phyloP scores from a whole-genome alignment of 1,140 invertebrate genomes.

The Temnothorax curvispinosus region DNA sequence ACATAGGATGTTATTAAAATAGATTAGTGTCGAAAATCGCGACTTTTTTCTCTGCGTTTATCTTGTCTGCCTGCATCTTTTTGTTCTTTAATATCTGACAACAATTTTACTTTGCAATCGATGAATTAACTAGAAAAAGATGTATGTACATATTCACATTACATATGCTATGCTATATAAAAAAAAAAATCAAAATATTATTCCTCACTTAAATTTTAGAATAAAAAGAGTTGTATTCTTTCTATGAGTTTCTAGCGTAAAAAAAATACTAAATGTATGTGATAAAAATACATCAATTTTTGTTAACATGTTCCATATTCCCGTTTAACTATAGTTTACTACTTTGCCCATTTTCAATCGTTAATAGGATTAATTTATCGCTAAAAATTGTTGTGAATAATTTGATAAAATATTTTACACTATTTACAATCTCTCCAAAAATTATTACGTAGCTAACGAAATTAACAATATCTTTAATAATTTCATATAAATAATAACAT shows the following conservation, averaged over 20 bases:
- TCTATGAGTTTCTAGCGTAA: background rate
- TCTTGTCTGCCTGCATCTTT: background rate
- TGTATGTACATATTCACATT: background rate
- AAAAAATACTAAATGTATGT: background rate
- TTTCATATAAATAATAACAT: background rate
- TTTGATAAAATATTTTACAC: constrained; percentile 10
- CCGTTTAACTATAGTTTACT: background rate
- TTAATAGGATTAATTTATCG: constrained; percentile 4
- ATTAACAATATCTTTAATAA: background rate
- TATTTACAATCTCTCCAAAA: background rate
- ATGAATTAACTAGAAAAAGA: constrained; percentile 7
- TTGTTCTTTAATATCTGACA: background rate
- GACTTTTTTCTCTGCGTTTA: background rate
- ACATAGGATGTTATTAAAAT: constrained; percentile 48
- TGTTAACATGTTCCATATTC: background rate
- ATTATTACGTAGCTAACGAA: constrained; percentile 3
- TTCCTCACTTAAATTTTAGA: background rate
- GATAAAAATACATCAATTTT: constrained; percentile 15
- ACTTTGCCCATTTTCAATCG: background rate
- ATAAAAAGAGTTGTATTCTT: background rate
- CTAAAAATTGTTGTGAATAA: background rate
- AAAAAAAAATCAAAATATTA: background rate
- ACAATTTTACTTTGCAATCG: background rate
- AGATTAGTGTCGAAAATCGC: constrained; percentile 36
- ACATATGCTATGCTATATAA: background rate